A percentile compares a stretch with the other conserved stretches of the same genome.
phyloP scores from a whole-genome alignment of 92 coral and sea anemone species.

The Palythoa heliodiscus region DNA sequence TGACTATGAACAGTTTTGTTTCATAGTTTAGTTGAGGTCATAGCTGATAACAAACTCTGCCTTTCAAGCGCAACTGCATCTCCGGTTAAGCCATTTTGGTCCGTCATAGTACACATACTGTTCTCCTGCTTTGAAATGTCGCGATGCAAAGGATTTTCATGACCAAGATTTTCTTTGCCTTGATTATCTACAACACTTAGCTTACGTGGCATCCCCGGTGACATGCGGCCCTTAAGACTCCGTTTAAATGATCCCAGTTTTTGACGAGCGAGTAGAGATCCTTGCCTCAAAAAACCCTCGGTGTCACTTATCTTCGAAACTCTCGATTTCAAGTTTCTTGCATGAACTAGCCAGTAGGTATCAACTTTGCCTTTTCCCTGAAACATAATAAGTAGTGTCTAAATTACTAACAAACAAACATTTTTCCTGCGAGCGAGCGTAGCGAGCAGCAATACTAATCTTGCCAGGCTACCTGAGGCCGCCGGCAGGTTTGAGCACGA shows the following conservation, averaged over 20 bases:
- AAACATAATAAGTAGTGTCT: neutral
- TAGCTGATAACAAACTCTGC: neutral
- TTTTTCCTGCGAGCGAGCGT: neutral
- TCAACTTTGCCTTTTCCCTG: conserved; percentile 40
- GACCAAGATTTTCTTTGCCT: neutral
- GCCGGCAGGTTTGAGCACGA: no score
- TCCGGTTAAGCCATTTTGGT: neutral
- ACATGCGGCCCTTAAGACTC: conserved; percentile 2
- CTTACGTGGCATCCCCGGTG: conserved; percentile 31
- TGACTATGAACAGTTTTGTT: neutral
- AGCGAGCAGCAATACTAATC: no score
- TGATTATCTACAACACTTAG: conserved; percentile 5
- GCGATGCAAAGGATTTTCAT: neutral
- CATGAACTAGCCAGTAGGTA: conserved; percentile 22
- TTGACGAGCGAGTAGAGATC: neutral
- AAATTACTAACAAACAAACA: neutral
- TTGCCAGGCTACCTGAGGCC: no score
- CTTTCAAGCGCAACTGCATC: neutral
- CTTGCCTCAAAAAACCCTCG: conserved; percentile 15
- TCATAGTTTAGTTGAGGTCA: neutral
- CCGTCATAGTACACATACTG: neutral
- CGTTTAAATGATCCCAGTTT: conserved; percentile 1
- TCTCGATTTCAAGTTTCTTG: neutral
- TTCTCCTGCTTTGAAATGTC: neutral
- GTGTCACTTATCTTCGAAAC: neutral